Conservation (phyloP, 2,113 vertebrate species). For the Chionis minor region DNA sequence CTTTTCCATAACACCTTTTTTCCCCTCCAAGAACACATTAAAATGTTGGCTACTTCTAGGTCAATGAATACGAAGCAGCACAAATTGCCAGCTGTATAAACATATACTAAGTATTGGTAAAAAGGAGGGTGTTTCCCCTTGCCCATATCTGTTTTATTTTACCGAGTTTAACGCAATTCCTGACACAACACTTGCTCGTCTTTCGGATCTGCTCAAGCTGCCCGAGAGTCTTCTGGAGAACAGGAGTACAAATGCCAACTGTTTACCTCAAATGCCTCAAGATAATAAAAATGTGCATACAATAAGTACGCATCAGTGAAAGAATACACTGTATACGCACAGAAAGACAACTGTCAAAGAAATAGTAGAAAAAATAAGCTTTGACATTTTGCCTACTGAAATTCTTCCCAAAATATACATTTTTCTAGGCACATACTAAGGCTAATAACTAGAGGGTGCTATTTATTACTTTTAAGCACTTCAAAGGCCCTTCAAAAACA, state of each 20-base stretch:
- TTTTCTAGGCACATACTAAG: slow-evolving; percentile 25
- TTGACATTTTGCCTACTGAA: neutral
- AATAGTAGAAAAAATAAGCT: neutral
- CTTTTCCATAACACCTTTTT: slow-evolving; percentile 49
- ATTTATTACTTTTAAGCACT: slow-evolving; percentile 27
- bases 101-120: neutral
- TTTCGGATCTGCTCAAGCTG: slow-evolving; percentile 10
- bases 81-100: slow-evolving; percentile 64
- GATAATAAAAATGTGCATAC: neutral
- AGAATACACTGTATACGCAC: neutral
- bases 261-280: neutral
- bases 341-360: neutral
- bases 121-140: slow-evolving; percentile 5
- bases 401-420: slow-evolving; percentile 12
- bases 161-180: slow-evolving; percentile 41
- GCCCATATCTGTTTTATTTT: slow-evolving; percentile 46
- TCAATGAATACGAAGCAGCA: slow-evolving; percentile 16
- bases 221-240: neutral
- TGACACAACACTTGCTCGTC: neutral
- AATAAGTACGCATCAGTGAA: neutral
- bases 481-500: slow-evolving; percentile 53
- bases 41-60: slow-evolving; percentile 56
- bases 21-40: slow-evolving; percentile 43
- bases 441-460: slow-evolving; percentile 57
- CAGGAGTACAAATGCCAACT: neutral